Conservation (phyloP, 2,113 vertebrate genomes). For the Zosterops borbonicus region DNA sequence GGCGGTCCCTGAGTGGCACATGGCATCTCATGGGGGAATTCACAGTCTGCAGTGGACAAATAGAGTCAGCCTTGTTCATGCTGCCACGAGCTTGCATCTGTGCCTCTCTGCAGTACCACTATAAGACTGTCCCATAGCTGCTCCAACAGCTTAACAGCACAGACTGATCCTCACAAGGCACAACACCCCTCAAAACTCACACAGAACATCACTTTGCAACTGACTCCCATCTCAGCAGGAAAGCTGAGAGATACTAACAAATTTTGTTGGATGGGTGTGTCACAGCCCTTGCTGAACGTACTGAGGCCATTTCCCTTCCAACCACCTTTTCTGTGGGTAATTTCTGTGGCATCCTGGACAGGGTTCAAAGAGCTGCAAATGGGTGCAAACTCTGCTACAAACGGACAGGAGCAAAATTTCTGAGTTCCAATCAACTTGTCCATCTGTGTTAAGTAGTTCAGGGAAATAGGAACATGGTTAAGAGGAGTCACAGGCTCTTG, state of each 20-base stretch:
- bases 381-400: not conserved
- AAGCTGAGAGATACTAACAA: not conserved
- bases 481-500: not conserved
- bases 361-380: not conserved
- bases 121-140: not conserved
- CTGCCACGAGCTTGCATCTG: not conserved
- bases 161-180: not conserved
- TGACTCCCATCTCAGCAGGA: not conserved
- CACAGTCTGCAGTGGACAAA: not conserved
- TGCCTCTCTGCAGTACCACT: not conserved
- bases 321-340: not conserved
- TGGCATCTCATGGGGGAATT: not conserved
- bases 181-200: not conserved
- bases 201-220: not conserved
- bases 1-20: not conserved
- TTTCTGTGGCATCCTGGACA: not conserved
- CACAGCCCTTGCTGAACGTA: not conserved
- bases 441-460: not conserved
- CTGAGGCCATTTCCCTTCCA: not conserved
- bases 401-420: not conserved
- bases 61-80: not conserved
- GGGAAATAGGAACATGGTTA: not conserved
- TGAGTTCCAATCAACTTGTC: not conserved
- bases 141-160: not conserved
- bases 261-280: rapidly evolving